Percentiles rank a stretch among this genome's conserved stretches.
Conservation (phyloP, 2,113 vertebrate genomes). For the Haplotaxodon microlepis region DNA sequence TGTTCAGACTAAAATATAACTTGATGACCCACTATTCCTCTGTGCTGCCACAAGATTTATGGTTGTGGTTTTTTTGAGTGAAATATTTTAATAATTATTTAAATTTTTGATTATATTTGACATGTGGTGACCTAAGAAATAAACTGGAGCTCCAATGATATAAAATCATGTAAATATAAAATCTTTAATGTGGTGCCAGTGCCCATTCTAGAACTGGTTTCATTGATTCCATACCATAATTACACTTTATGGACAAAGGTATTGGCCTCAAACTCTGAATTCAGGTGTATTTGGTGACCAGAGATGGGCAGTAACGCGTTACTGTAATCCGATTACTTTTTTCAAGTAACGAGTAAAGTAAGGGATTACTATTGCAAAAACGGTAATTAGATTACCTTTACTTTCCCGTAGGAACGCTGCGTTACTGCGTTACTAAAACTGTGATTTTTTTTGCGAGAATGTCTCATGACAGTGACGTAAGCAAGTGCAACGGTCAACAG, state of each 20-base stretch:
- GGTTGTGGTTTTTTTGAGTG: not conserved
- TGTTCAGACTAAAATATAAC: not conserved
- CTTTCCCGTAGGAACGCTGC: no score
- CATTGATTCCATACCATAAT: not conserved
- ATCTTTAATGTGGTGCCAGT: not conserved
- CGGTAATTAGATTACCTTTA: no score
- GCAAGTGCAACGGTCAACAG: no score
- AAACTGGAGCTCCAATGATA: not conserved
- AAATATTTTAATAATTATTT: not conserved
- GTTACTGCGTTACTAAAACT: no score
- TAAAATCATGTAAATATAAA: not conserved
- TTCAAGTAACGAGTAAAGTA: no score
- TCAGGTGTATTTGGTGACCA: not conserved
- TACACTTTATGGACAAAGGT: not conserved
- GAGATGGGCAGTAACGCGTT: no score
- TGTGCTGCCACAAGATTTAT: not conserved
- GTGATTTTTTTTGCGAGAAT: no score
- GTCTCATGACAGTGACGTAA: no score
- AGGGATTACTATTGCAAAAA: no score
- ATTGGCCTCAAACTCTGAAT: not conserved
- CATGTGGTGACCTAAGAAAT: not conserved
- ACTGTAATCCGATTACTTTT: no score
- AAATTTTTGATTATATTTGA: not conserved
- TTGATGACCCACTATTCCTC: not conserved
- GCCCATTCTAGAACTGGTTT: not conserved